Conservation (phyloP, 1,140 invertebrate genomes). For the Maniola jurtina region DNA sequence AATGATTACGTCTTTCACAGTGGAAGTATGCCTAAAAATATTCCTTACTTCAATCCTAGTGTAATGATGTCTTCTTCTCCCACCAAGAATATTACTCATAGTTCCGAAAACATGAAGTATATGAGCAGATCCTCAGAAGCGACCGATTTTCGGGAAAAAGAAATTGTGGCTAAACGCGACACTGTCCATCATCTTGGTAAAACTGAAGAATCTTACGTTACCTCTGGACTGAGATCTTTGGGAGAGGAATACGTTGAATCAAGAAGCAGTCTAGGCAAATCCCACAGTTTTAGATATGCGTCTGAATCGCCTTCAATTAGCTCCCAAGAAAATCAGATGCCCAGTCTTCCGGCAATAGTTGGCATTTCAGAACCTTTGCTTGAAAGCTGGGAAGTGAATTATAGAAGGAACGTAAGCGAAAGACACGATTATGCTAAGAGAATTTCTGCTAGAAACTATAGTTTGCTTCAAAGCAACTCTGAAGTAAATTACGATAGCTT, state of each 20-base stretch:
- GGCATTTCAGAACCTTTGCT: conserved; percentile 75
- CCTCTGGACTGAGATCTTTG: conserved; percentile 60
- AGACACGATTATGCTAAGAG: conserved; percentile 64
- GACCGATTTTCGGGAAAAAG: conserved; percentile 55
- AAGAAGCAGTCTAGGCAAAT: conserved; percentile 81
- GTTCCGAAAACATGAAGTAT: conserved; percentile 67
- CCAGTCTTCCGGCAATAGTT: conserved; percentile 75
- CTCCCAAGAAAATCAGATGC: conserved; percentile 75
- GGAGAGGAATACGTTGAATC: conserved; percentile 68
- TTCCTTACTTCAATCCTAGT: conserved; percentile 65
- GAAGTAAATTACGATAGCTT: conserved; percentile 69
- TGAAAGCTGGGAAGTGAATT: conserved; percentile 78
- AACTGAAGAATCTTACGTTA: conserved; percentile 58
- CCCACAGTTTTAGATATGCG: conserved; percentile 82
- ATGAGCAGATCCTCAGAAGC: conserved; percentile 55
- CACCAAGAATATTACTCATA: conserved; percentile 51
- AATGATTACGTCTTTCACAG: conserved; percentile 63
- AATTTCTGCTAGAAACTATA: conserved; percentile 67
- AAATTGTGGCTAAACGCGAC: conserved; percentile 51
- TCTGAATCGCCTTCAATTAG: conserved; percentile 72
- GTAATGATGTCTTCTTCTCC: conserved; percentile 53
- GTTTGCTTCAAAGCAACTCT: conserved; percentile 49
- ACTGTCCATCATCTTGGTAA: conserved; percentile 45
- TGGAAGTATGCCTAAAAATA: conserved; percentile 69
- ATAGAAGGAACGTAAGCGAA: conserved; percentile 72